phyloP scores from a whole-genome alignment of 2,888 invertebrate genomes.

The Agrilus cyanescens region DNA sequence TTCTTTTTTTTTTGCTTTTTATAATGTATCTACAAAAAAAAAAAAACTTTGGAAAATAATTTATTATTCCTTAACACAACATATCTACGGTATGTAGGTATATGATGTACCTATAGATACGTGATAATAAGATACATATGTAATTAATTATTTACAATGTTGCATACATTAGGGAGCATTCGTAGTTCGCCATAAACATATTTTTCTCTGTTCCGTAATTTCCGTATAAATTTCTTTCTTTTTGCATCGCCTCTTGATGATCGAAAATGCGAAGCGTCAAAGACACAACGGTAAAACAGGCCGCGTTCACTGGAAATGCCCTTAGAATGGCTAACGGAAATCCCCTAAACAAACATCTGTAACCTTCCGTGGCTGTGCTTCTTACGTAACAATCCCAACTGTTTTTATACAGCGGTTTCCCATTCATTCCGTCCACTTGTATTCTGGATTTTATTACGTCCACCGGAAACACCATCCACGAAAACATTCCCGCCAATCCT shows the following conservation, averaged over 20 bases:
- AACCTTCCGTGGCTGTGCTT: slow-evolving; percentile 59
- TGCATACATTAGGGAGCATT: no score
- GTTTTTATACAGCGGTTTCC: slow-evolving; percentile 46
- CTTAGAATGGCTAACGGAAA: slow-evolving; percentile 67
- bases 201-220: no score
- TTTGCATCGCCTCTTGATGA: not conserved
- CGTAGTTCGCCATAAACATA: no score
- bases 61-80: slow-evolving; percentile 3
- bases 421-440: slow-evolving; percentile 56
- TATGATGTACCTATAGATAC: not conserved
- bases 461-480: slow-evolving; percentile 82
- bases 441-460: slow-evolving; percentile 84
- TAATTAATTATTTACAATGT: no score
- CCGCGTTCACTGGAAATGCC: slow-evolving; percentile 89
- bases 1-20: no score
- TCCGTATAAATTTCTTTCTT: no score
- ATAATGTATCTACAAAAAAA: no score
- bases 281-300: slow-evolving; percentile 78
- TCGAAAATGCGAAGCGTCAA: slow-evolving; percentile 52
- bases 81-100: no score
- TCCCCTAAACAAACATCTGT: slow-evolving; percentile 60
- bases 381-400: slow-evolving; percentile 62
- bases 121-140: no score
- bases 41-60: slow-evolving; percentile 8
- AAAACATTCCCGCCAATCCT: slow-evolving; percentile 71